These are phyloP conservation scores for Sminthopsis crassicaudata DNA, from an alignment of 2,113 vertebrate genomes.

Conservation along the genomic window DNA sequence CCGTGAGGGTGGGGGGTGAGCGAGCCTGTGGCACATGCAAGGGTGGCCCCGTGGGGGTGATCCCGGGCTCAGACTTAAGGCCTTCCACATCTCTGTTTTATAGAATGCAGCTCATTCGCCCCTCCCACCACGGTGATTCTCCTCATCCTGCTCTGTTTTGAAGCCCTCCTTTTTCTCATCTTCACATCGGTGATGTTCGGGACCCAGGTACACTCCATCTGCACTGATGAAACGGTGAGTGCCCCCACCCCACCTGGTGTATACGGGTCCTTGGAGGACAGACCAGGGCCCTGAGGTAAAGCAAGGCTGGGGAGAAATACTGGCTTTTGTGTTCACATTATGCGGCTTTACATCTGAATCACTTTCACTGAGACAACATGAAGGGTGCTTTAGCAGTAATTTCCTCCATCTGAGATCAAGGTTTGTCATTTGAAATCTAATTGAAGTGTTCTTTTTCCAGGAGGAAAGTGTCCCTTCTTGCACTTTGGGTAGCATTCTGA, in stretches of 20 bases:
- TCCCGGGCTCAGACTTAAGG: fast-evolving
- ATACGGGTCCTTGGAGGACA: background rate
- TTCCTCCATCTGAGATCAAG: background rate
- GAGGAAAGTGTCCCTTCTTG: background rate
- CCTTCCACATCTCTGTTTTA: background rate
- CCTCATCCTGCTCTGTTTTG: slow-evolving; percentile 97
- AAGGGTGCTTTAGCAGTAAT: background rate
- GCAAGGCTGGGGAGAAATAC: background rate
- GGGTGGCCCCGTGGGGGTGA: background rate
- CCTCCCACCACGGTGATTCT: slow-evolving; percentile 96
- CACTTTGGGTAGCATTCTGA: background rate
- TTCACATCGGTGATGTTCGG: slow-evolving; percentile 99
- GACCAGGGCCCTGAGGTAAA: background rate
- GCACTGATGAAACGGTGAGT: slow-evolving; percentile 97
- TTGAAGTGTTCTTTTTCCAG: background rate
- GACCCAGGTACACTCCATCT: slow-evolving; percentile 98
- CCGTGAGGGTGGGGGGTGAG: no score
- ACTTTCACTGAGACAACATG: background rate
- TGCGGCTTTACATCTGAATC: background rate
- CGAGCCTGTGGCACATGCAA: background rate
- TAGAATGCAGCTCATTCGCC: slow-evolving; percentile 98
- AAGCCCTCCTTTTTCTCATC: slow-evolving; percentile 96
- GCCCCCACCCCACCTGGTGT: background rate
- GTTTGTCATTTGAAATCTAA: background rate
- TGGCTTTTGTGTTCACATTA: background rate